Evolutionary conservation across 92 coral and sea anemone genomes (phyloP).

Genomic region (Siderastrea radians): DNA sequence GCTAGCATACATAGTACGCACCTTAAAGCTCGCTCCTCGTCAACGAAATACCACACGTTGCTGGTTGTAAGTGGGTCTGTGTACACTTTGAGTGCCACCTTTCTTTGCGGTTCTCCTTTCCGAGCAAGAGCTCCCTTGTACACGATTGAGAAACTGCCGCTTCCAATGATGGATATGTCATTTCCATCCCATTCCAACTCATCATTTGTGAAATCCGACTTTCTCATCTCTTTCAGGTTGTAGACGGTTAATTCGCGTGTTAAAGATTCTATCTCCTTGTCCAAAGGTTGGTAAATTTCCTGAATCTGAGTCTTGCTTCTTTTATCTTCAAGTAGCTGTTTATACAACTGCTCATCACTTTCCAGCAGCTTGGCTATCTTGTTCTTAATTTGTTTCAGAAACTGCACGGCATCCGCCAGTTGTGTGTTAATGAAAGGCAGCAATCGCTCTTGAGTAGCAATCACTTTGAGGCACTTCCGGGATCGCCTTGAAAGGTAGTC

Average conservation of each 20-base stretch:
- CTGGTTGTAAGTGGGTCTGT: slow-evolving; percentile 11
- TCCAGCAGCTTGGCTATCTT: slow-evolving; percentile 10
- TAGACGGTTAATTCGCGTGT: not conserved
- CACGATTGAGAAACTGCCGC: slow-evolving; percentile 21
- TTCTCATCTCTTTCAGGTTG: not conserved
- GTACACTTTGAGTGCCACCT: slow-evolving; percentile 35
- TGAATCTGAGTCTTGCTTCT: slow-evolving; percentile 4
- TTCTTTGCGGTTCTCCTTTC: not conserved
- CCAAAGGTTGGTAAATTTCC: slow-evolving; percentile 9
- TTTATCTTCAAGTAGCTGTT: slow-evolving; percentile 1
- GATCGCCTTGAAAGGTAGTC: slow-evolving; percentile 1
- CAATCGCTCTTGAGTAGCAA: not conserved
- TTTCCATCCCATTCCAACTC: slow-evolving; percentile 7
- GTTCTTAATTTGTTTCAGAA: not conserved
- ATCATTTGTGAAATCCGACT: slow-evolving; percentile 11
- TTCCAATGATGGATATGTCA: not conserved
- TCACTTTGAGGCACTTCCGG: not conserved
- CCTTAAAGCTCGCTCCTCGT: slow-evolving; percentile 31
- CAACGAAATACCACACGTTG: slow-evolving; percentile 32
- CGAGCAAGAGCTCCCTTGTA: not conserved
- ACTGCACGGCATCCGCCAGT: slow-evolving; percentile 8
- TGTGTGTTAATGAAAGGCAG: slow-evolving; percentile 19
- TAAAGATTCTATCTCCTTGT: not conserved
- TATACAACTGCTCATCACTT: not conserved
- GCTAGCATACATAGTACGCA: not conserved